Conservation (phyloP, 2,797 vertebrate genomes). For the Amphiprion clarkii region DNA sequence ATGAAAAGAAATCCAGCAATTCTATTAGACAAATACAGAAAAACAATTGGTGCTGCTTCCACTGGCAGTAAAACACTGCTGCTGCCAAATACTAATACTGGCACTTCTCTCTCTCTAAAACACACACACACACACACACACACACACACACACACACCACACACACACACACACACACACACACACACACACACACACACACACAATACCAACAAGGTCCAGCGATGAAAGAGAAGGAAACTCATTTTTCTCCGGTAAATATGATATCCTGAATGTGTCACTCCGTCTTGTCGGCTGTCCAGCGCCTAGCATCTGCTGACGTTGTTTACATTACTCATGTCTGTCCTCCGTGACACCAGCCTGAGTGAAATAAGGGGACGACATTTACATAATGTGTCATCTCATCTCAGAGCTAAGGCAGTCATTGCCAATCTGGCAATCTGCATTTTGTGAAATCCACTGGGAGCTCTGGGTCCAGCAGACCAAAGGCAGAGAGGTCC, state of each 20-base stretch:
- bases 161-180: slow-evolving; percentile 8
- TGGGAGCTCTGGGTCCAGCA: slow-evolving; percentile 7
- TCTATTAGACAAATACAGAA: too few species aligned
- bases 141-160: background rate
- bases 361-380: slow-evolving; percentile 41
- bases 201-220: slow-evolving; percentile 25
- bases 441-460: slow-evolving; percentile 50
- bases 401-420: slow-evolving; percentile 47
- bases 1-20: too few species aligned
- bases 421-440: slow-evolving; percentile 51
- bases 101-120: background rate
- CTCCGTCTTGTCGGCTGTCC: slow-evolving; percentile 41
- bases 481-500: slow-evolving; percentile 18
- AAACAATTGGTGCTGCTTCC: background rate
- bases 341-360: slow-evolving; percentile 47
- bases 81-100: background rate
- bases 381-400: slow-evolving; percentile 72
- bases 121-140: slow-evolving; percentile 3
- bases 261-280: slow-evolving; percentile 64
- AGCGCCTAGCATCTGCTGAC: slow-evolving; percentile 28
- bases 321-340: slow-evolving; percentile 61
- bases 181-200: slow-evolving; percentile 13
- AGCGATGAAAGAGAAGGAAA: slow-evolving; percentile 23
- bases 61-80: background rate
- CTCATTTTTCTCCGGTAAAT: slow-evolving; percentile 63